Evolutionary conservation across 2,113 vertebrate genomes (phyloP), one percentile per base, ranked within the genome.

Genomic region (Neomonachus schauinslandi): DNA sequence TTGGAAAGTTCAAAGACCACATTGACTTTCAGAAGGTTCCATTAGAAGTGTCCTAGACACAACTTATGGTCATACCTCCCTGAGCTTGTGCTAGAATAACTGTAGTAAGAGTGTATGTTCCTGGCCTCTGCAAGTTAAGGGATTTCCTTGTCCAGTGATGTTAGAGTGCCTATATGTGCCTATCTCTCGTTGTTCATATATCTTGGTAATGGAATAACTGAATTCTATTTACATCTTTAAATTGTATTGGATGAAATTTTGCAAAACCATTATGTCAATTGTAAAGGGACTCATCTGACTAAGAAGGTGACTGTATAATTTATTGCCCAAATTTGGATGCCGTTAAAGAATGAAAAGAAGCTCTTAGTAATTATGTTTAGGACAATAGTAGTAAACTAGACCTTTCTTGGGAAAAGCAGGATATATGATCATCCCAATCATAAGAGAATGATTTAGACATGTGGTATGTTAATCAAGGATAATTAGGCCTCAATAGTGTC

Each of bases 141-240:
- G 15, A 61, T 51, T 72, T 88, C 19, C 36, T 71, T 87, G 13
- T 87, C 83, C 5, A 19, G 3, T 67, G 53, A 89, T 72, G 49
- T 33, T 46, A 79, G 28, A 51, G 22, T 76, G 1, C 1, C n/a
- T 80, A 5, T 53, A 59, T 49, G 28, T 81, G 2, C 7, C 6
- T 12, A 55, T 46, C 19, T 90, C 31, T 57, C 82, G 31, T 39
- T 91, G 3, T 39, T 71, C n/a, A 93, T 46, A 28, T 63, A 67
- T 46, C 24, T 83, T 91, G 67, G 81, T 72, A 89, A 67, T 59
- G 4, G 7, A 65, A 65, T 79, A 18, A 11, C 24, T 83, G 21
- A 65, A 92, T 28, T 83, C 19, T 84, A n/a, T 5, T 65, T 95
- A 36, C 76, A 16, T 92, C 5, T 88, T 94, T 76, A 91, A 94